Conservation (phyloP, 1,140 invertebrate species). For the Arion vulgaris region DNA sequence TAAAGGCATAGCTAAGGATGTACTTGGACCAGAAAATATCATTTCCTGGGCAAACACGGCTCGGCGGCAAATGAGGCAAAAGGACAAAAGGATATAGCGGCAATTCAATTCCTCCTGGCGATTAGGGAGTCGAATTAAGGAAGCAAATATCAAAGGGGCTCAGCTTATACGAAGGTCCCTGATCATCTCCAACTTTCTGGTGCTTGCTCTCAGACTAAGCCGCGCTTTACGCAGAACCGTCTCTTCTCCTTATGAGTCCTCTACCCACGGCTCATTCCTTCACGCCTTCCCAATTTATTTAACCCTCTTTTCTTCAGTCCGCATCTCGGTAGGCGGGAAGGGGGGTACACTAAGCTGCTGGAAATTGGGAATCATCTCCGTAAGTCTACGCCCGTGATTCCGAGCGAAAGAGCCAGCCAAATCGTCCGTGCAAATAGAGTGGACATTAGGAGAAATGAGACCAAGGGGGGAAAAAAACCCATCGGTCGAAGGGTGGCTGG, state of each 20-base stretch:
- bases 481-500: not conserved
- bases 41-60: constrained; percentile 38
- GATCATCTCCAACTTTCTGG: constrained; percentile 19
- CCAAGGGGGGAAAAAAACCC: not conserved
- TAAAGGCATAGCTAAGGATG: constrained; percentile 20
- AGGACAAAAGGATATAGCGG: constrained; percentile 38
- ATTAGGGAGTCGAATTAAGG: constrained; percentile 41
- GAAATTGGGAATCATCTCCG: constrained; percentile 31
- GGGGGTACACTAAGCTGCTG: constrained; percentile 21
- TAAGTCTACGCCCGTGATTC: constrained; percentile 13
- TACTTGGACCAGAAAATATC: constrained; percentile 35
- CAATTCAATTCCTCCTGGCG: constrained; percentile 38
- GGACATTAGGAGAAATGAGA: constrained; percentile 5
- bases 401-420: constrained; percentile 7
- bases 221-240: not conserved
- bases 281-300: not conserved
- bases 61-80: constrained; percentile 35
- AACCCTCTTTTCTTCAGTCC: not conserved
- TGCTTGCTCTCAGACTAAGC: constrained; percentile 28
- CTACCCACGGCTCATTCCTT: not conserved
- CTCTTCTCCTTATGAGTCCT: not conserved
- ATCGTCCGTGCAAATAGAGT: constrained; percentile 36
- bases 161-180: not conserved
- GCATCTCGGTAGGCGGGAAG: not conserved
- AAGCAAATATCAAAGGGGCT: constrained; percentile 40